phyloP scores from a whole-genome alignment of 2,888 invertebrate species.

The Ectemnius continuus region DNA sequence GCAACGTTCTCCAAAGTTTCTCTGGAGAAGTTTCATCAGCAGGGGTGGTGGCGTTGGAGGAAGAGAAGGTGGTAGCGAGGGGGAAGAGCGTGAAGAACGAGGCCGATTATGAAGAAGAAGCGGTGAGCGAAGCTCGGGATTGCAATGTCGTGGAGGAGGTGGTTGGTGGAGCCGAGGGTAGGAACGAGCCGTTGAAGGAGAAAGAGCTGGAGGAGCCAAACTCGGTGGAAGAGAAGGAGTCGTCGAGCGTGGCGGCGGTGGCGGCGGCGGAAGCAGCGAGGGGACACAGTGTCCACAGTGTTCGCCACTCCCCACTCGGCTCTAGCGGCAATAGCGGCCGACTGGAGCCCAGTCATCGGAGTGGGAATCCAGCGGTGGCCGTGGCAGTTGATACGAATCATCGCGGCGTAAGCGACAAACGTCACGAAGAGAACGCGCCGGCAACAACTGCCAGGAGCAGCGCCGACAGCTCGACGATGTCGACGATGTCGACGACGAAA shows the following conservation, averaged over 20 bases:
- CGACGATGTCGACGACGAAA: conserved; percentile 41
- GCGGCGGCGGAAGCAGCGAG: conserved; percentile 58
- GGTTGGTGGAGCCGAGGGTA: conserved; percentile 31
- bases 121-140: too few relatives aligned
- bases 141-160: conserved; percentile 13
- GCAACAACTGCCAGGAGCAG: conserved; percentile 28
- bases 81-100: conserved; percentile 4
- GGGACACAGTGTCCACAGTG: conserved; percentile 62
- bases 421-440: conserved; percentile 55
- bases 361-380: conserved; percentile 68
- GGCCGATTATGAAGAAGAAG: not conserved
- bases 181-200: conserved; percentile 32
- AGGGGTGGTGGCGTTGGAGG: conserved; percentile 55
- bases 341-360: conserved; percentile 56
- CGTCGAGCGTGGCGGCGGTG: conserved; percentile 40
- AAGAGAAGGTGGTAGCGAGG: conserved; percentile 33
- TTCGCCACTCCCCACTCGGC: conserved; percentile 64
- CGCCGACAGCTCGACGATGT: conserved; percentile 33
- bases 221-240: conserved; percentile 36
- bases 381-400: conserved; percentile 65
- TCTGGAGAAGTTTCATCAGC: conserved; percentile 60
- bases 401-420: conserved; percentile 59
- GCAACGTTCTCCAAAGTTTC: conserved; percentile 21
- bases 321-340: conserved; percentile 39
- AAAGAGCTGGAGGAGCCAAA: conserved; percentile 42